Evolutionary conservation across 2,888 invertebrate genomes (phyloP), one percentile per base, ranked within the genome.

Genomic region (Kuschelorhynchus macadamiae): DNA sequence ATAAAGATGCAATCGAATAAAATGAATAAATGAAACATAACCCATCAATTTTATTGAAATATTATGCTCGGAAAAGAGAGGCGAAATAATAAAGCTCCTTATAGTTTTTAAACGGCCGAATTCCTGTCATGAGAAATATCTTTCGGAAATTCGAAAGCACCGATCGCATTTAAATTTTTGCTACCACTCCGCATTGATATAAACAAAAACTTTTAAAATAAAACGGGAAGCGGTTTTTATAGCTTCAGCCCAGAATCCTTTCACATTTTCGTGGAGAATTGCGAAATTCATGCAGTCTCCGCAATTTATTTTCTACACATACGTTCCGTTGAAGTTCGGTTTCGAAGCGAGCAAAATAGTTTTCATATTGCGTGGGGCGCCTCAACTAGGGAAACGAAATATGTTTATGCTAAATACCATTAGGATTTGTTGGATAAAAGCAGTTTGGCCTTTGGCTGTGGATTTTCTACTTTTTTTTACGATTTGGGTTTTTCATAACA

Each of bases 241-340:
- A 36, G 47, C 49, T 25, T 32, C 41, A 32, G 41, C 25, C 47
- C 52, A 20, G 47, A 60, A 60, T 49, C 60, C 61, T 60, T 60
- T 53, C 67, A 39, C 46, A 57, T 57, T 52, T 39, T 52, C 52
- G 39, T 3, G 57, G 64, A 61, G 50, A 49, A 67, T 61, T 67
- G 67, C 61, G 61, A 67, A 67, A 67, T 61, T 67, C 67, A 67
- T 67, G 61, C 67, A 67, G 53, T 67, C 56, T 52, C 67, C 61
- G 53, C 67, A 67, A 67, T 61, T 67, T 67, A 67, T 67, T 67
- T 67, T 67, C 49, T 47, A 50, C 65, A 57, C 42, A 65, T 59
- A 52, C 63, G 36, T 41, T 55, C 42, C 52, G 33, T 62, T 46
- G 46, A 25, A 52, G 36, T 56, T 64, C 49, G 52, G 65, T 57